Evolutionary conservation across 2,797 vertebrate genomes (phyloP).

Genomic region (Hemitrygon akajei): DNA sequence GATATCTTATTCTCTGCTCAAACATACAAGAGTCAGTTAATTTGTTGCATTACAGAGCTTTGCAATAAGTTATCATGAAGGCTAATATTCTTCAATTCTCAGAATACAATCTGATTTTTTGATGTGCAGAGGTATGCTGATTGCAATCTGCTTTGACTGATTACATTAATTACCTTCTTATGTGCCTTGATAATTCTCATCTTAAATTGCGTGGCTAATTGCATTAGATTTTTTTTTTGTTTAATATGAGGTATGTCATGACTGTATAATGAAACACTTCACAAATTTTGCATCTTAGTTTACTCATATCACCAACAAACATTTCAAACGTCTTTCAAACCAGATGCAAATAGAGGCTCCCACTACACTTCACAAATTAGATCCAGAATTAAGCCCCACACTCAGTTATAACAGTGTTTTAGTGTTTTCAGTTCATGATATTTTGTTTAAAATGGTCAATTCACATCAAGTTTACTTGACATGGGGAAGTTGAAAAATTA

Average conservation of each 20-base stretch:
- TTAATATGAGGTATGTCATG: constrained; percentile 10
- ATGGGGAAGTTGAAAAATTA: not conserved
- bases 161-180: constrained; percentile 20
- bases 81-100: not conserved
- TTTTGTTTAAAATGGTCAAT: not conserved
- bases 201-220: constrained; percentile 21
- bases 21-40: not conserved
- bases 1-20: not conserved
- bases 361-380: not conserved
- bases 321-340: not conserved
- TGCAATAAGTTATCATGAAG: not conserved
- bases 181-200: constrained; percentile 14
- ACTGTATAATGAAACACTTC: not conserved
- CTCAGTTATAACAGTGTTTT: not conserved
- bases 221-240: not conserved
- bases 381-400: not conserved
- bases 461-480: not conserved
- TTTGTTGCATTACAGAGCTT: not conserved
- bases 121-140: constrained; percentile 10
- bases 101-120: constrained; percentile 2
- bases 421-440: not conserved
- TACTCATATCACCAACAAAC: not conserved
- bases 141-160: constrained; percentile 35
- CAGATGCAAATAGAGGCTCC: not conserved
- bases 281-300: not conserved